Evolutionary conservation across 2,797 vertebrate genomes (phyloP), one percentile per base, ranked within the genome.

Genomic region (Lithobates sylvaticus): DNA sequence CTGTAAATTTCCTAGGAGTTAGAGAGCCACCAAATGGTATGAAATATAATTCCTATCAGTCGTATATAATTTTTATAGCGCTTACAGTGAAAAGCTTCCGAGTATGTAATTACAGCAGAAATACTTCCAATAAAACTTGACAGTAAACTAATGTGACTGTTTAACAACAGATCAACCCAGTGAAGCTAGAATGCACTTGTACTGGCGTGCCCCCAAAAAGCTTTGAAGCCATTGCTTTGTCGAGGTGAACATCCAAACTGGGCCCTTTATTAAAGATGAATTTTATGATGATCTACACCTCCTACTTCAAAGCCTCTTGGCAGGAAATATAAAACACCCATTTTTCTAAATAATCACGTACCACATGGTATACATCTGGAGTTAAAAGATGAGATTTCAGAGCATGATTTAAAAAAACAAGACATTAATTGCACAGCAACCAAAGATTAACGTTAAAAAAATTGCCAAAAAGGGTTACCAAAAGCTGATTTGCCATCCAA

Each of bases 21-120:
- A 44, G 12, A 12, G 10, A 44, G 44, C 13, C 44, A 47, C 6
- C 39, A 39, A 39, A 39, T 9, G 39, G 0, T 39, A 39, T 10
- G 39, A 39, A 39, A 39, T 39, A 10, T 39, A 39, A 10, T 39
- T 39, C 6, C 39, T 6, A 39, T 39, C 39, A 39, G 1, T 39
- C 0, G 8, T 39, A 0, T 39, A 39, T 39, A 9, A 39, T 80
- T 85, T 69, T 86, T 58, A 81, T 68, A 27, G 42, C 68, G 29
- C 27, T 76, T 81, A 75, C 42, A 86, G 84, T 81, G 78, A 86
- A 86, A 85, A 10, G 47, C 29, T 29, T 58, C 77, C 70, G 78
- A 69, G 64, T 44, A 61, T 86, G 78, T 86, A 86, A 86, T 86
- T 86, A 80, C 36, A 39, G 36, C 54, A 78, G n/a, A 86, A 86